Percentiles rank a stretch among this genome's conserved stretches.
phyloP scores from a whole-genome alignment of 2,113 vertebrate species.

The Amphilophus citrinellus region DNA sequence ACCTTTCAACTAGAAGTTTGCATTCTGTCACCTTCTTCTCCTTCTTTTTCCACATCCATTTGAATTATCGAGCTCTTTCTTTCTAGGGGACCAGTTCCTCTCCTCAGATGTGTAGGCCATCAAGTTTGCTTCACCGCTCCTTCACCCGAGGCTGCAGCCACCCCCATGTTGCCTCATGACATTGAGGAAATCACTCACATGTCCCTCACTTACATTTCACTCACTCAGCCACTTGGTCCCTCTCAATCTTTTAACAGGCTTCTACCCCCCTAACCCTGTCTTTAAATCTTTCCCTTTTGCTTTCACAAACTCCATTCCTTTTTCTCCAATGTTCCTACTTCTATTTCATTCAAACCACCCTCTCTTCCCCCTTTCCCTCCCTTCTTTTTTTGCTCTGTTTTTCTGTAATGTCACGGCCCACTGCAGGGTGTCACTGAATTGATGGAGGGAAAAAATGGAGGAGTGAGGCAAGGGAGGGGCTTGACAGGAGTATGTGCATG shows the following conservation, averaged over 20 bases:
- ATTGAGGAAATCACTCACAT: constrained; percentile 79
- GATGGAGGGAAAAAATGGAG: constrained; percentile 81
- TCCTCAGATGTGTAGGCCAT: constrained; percentile 76
- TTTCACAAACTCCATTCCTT: constrained; percentile 39
- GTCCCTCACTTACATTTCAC: constrained; percentile 67
- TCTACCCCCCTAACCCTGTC: constrained; percentile 58
- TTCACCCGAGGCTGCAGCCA: constrained; percentile 72
- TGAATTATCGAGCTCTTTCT: constrained; percentile 80
- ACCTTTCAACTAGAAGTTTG: constrained; percentile 33
- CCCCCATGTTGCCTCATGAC: constrained; percentile 70
- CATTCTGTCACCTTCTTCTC: constrained; percentile 27
- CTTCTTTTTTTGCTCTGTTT: constrained; percentile 62
- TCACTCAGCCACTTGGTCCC: constrained; percentile 60
- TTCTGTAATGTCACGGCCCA: constrained; percentile 82
- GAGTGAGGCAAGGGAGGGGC: constrained; percentile 66
- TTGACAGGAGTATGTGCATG: constrained; percentile 60
- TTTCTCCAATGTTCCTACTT: constrained; percentile 36
- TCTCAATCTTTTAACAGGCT: constrained; percentile 63
- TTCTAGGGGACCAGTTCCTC: constrained; percentile 68
- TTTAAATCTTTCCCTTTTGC: constrained; percentile 65
- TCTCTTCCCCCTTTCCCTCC: background rate
- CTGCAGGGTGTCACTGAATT: constrained; percentile 81
- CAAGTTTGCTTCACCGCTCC: constrained; percentile 75
- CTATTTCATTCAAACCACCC: constrained; percentile 12
- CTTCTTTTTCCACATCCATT: constrained; percentile 56